phyloP scores from a whole-genome alignment of 2,797 vertebrate species.

The Sciurus vulgaris region DNA sequence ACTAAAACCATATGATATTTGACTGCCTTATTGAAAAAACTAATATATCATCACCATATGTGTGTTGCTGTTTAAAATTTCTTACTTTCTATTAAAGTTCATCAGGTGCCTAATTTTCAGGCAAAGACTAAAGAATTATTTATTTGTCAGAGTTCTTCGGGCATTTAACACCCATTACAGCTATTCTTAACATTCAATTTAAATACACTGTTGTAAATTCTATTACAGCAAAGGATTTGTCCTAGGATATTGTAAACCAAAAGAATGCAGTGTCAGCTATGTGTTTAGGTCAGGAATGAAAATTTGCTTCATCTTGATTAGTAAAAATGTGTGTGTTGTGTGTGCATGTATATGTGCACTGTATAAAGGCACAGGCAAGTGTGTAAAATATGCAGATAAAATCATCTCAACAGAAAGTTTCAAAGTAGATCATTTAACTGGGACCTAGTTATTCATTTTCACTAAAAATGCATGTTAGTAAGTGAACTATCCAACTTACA shows the following conservation, averaged over 20 bases:
- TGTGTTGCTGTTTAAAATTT: neutral
- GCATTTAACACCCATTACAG: neutral
- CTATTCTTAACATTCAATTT: neutral
- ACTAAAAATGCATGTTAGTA: slow-evolving; percentile 77
- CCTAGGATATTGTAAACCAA: slow-evolving; percentile 60
- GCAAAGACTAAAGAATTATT: neutral
- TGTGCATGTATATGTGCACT: neutral
- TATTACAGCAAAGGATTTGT: slow-evolving; percentile 74
- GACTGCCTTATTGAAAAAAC: neutral
- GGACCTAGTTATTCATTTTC: slow-evolving; percentile 74
- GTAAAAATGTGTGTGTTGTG: neutral
- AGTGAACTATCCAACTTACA: slow-evolving; percentile 44
- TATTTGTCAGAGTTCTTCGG: neutral
- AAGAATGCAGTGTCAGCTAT: slow-evolving; percentile 76
- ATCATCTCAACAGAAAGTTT: slow-evolving; percentile 73
- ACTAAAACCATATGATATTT: neutral
- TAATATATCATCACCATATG: neutral
- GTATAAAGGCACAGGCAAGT: accelerated
- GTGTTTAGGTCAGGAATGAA: slow-evolving; percentile 68
- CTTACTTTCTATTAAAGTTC: neutral
- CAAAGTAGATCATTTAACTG: slow-evolving; percentile 57
- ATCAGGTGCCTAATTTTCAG: neutral
- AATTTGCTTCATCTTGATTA: slow-evolving; percentile 61
- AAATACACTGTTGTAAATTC: slow-evolving; percentile 62
- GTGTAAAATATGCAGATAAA: neutral